A percentile compares a stretch with the other conserved stretches of the same genome.
phyloP scores from a whole-genome alignment of 2,797 vertebrate genomes.

The Xyrichtys novacula region DNA sequence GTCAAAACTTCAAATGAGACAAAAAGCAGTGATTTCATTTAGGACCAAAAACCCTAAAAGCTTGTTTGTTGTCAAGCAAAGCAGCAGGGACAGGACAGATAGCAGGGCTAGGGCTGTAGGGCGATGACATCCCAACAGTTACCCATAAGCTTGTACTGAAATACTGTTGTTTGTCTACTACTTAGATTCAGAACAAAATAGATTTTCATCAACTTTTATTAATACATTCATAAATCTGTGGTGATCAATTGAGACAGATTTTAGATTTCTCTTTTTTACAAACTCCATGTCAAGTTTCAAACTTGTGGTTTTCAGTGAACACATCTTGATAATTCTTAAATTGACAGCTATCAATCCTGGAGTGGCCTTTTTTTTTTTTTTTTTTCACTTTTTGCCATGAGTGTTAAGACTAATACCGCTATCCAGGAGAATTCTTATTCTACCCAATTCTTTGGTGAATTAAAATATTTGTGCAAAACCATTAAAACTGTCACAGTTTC shows the following conservation, averaged over 20 bases:
- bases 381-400: too few species aligned
- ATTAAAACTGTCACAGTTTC: too few species aligned
- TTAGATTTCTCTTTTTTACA: background rate
- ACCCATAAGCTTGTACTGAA: too few species aligned
- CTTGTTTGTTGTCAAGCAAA: too few species aligned
- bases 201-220: background rate
- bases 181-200: background rate
- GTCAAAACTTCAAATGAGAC: slow-evolving; percentile 2
- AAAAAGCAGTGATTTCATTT: background rate
- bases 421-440: too few species aligned
- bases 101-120: background rate
- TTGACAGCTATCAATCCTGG: background rate
- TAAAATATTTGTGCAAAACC: too few species aligned
- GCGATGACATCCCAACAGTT: background rate
- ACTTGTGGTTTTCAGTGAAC: background rate
- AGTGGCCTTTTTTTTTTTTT: too few species aligned
- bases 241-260: background rate
- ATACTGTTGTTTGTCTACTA: background rate
- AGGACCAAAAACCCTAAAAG: slow-evolving; percentile 6
- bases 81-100: background rate
- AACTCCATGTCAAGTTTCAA: background rate
- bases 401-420: too few species aligned
- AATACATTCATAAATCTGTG: background rate
- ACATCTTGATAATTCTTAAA: background rate
- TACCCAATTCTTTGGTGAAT: too few species aligned